These are phyloP conservation scores for Drosophila yooni DNA, from an alignment of 2,888 invertebrate genomes.

Conservation along the genomic window DNA sequence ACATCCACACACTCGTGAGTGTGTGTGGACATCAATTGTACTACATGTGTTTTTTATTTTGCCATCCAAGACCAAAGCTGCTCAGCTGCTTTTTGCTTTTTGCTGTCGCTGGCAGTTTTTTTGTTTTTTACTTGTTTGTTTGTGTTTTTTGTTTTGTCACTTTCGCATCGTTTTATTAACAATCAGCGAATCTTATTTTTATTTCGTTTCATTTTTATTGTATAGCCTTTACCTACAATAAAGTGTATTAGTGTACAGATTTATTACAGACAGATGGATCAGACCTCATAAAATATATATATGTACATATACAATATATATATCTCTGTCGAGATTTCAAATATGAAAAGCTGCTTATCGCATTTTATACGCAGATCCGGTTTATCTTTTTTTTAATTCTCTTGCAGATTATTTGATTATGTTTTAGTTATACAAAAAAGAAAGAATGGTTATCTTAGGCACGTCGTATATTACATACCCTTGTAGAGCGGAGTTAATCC, in stretches of 20 bases:
- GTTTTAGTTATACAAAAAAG: not conserved
- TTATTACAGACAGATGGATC: not conserved
- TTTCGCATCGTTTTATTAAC: slow-evolving; percentile 47
- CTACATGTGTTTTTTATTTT: slow-evolving; percentile 48
- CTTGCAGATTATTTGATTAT: not conserved
- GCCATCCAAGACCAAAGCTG: slow-evolving; percentile 36
- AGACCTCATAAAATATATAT: not conserved
- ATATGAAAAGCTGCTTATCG: not conserved
- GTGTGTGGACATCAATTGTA: slow-evolving; percentile 46
- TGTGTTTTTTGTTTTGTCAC: slow-evolving; percentile 20
- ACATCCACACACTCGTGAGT: slow-evolving; percentile 5
- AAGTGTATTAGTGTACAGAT: not conserved
- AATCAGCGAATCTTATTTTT: slow-evolving; percentile 47
- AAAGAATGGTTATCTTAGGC: not conserved
- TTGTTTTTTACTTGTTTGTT: slow-evolving; percentile 1
- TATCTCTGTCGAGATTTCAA: not conserved
- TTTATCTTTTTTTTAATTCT: not conserved
- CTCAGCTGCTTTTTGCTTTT: slow-evolving; percentile 57
- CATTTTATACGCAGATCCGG: not conserved
- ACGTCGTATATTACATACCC: not conserved
- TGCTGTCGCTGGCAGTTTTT: slow-evolving; percentile 44
- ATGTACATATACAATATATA: not conserved
- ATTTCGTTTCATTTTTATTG: slow-evolving; percentile 21
- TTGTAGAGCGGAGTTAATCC: not conserved
- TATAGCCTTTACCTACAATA: not conserved